These are phyloP conservation scores for Pangasianodon hypophthalmus DNA, from an alignment of 2,113 vertebrate species.

Conservation along the genomic window DNA sequence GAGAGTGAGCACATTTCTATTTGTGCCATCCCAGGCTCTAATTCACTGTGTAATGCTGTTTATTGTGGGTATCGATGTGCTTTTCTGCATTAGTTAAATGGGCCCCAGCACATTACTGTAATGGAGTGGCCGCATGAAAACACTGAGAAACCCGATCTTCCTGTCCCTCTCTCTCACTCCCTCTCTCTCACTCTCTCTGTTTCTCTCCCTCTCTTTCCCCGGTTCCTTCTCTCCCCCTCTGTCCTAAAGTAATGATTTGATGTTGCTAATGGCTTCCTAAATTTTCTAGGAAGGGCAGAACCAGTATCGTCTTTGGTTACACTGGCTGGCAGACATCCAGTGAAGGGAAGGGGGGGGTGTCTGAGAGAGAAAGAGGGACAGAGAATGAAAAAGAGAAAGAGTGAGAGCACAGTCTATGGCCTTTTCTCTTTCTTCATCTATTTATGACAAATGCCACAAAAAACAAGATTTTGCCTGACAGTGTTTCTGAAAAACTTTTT, in stretches of 20 bases:
- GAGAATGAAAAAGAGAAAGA: neutral
- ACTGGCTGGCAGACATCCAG: constrained; percentile 71
- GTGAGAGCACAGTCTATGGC: neutral
- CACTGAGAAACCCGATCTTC: constrained; percentile 80
- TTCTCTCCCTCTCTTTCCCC: constrained; percentile 36
- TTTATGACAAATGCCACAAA: neutral
- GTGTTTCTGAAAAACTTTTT: neutral
- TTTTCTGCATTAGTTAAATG: constrained; percentile 77
- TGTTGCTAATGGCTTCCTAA: constrained; percentile 94
- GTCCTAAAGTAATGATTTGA: constrained; percentile 84
- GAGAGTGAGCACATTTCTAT: constrained; percentile 29
- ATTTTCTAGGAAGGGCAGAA: constrained; percentile 87
- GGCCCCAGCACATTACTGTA: constrained; percentile 81
- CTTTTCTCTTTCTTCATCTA: constrained; percentile 18
- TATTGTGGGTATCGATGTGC: constrained; percentile 68
- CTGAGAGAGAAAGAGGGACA: constrained; percentile 11
- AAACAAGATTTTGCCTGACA: neutral
- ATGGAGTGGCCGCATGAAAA: constrained; percentile 86
- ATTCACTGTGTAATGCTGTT: constrained; percentile 64
- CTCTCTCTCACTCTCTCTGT: constrained; percentile 21
- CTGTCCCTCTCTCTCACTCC: constrained; percentile 41
- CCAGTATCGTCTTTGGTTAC: constrained; percentile 84
- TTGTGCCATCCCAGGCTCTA: constrained; percentile 47
- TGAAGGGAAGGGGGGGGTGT: constrained; percentile 28
- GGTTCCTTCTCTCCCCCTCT: constrained; percentile 52